Conservation (phyloP, 2,888 invertebrate genomes). For the Hirtodrosophila alboralis region DNA sequence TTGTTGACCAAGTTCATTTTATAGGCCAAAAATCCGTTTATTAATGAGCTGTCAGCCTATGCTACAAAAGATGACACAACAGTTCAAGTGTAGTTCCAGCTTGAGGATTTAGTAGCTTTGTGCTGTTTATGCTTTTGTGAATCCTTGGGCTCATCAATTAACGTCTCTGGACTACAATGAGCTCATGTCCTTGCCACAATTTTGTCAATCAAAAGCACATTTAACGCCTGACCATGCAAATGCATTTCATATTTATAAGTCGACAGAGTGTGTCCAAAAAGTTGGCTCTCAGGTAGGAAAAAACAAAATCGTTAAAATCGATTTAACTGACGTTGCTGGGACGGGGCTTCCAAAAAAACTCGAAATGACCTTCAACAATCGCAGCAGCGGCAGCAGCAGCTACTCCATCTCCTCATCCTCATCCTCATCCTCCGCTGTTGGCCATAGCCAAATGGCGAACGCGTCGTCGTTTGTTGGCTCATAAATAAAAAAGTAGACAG, state of each 20-base stretch:
- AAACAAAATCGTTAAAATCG: slow-evolving; percentile 72
- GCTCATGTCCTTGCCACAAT: slow-evolving; percentile 72
- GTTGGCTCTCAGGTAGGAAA: slow-evolving; percentile 38
- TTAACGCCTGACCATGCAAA: slow-evolving; percentile 44
- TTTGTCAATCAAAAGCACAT: slow-evolving; percentile 72
- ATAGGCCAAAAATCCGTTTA: slow-evolving; percentile 64
- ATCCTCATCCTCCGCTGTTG: background rate
- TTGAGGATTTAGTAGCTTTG: slow-evolving; percentile 9
- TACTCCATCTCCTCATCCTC: slow-evolving; percentile 11
- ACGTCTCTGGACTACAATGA: slow-evolving; percentile 42
- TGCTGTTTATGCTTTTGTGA: slow-evolving; percentile 27
- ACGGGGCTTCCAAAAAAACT: slow-evolving; percentile 41
- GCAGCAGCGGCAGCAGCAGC: slow-evolving; percentile 22
- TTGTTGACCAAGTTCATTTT: background rate
- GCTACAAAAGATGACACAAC: slow-evolving; percentile 38
- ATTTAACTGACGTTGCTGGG: slow-evolving; percentile 42
- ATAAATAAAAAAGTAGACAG: slow-evolving; percentile 71
- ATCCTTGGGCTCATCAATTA: slow-evolving; percentile 73
- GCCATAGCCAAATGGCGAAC: slow-evolving; percentile 43
- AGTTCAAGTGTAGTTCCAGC: slow-evolving; percentile 30
- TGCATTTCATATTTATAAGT: slow-evolving; percentile 74
- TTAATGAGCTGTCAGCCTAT: slow-evolving; percentile 71
- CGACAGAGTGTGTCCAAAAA: slow-evolving; percentile 55
- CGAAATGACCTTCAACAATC: slow-evolving; percentile 63
- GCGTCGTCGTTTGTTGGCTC: slow-evolving; percentile 59